phyloP scores from a whole-genome alignment of 2,888 invertebrate genomes.

The Leptarthrus brevirostris region DNA sequence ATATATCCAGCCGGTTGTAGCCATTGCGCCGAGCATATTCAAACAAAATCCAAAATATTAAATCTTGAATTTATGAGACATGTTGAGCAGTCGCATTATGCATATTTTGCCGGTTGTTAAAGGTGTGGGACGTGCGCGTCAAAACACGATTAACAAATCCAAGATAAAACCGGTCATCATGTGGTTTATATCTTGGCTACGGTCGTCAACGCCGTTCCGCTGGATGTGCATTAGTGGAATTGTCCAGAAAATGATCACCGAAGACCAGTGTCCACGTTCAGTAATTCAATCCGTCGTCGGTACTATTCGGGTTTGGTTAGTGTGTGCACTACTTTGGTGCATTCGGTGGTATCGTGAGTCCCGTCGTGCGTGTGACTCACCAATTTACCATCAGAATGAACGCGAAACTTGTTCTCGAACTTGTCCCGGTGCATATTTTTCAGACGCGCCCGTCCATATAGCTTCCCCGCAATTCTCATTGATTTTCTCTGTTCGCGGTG shows the following conservation, averaged over 20 bases:
- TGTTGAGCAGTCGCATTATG: conserved; percentile 28
- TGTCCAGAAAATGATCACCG: background rate
- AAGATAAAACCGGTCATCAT: conserved; percentile 35
- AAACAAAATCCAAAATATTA: conserved; percentile 13
- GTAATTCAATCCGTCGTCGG: background rate
- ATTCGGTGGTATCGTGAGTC: conserved; percentile 21
- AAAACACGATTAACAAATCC: conserved; percentile 37
- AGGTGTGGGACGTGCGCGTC: conserved; percentile 37
- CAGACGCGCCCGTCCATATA: conserved; percentile 22
- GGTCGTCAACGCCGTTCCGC: background rate
- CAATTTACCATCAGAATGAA: conserved; percentile 30
- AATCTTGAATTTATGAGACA: conserved; percentile 31
- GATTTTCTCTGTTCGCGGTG: conserved; percentile 35
- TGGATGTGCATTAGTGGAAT: background rate
- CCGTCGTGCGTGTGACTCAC: conserved; percentile 38
- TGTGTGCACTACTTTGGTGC: background rate
- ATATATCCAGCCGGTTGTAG: background rate
- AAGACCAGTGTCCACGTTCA: background rate
- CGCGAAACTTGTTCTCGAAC: conserved; percentile 34
- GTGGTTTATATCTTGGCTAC: conserved; percentile 39
- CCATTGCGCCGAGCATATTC: background rate
- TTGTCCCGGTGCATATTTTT: conserved; percentile 43
- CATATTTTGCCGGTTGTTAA: conserved; percentile 24
- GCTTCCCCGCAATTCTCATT: conserved; percentile 29
- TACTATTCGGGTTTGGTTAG: background rate